Evolutionary conservation across 2,888 invertebrate species (phyloP).

Genomic region (Drosophila pseudotalamancana): DNA sequence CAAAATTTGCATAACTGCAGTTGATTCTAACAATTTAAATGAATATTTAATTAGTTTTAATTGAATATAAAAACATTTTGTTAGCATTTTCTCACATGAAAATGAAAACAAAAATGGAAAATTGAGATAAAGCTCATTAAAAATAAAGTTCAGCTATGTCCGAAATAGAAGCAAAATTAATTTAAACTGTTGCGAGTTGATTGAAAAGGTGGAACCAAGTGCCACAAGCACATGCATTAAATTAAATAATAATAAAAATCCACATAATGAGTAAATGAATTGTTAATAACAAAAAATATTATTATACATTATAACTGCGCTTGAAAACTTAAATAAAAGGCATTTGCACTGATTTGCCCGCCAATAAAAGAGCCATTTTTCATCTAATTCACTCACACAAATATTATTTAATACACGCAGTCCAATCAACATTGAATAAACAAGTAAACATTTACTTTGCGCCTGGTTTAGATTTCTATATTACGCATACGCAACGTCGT

Average conservation of each 20-base stretch:
- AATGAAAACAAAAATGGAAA: no score
- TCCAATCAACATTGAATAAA: conserved; percentile 15
- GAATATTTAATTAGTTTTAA: conserved; percentile 65
- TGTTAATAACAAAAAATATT: no score
- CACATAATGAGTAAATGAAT: no score
- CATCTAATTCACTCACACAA: no score
- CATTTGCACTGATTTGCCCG: no score
- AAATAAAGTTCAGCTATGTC: conserved; percentile 7
- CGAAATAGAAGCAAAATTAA: not conserved
- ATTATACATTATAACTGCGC: no score
- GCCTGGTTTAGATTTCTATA: conserved; percentile 6
- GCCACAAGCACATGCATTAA: no score
- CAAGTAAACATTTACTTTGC: conserved; percentile 3
- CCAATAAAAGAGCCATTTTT: not conserved
- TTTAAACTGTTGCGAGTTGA: not conserved
- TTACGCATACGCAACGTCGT: conserved; percentile 46
- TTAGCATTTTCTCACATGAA: not conserved
- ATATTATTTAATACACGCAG: conserved; percentile 1
- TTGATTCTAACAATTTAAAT: conserved; percentile 63
- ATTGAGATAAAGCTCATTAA: conserved; percentile 48
- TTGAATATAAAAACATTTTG: conserved; percentile 53
- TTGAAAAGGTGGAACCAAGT: not conserved
- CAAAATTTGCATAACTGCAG: conserved; percentile 68
- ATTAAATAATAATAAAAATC: no score
- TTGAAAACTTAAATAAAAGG: no score